Percentiles rank a stretch among this genome's conserved stretches.
phyloP scores from a whole-genome alignment of 2,888 invertebrate genomes.

The Cordilura impudica region DNA sequence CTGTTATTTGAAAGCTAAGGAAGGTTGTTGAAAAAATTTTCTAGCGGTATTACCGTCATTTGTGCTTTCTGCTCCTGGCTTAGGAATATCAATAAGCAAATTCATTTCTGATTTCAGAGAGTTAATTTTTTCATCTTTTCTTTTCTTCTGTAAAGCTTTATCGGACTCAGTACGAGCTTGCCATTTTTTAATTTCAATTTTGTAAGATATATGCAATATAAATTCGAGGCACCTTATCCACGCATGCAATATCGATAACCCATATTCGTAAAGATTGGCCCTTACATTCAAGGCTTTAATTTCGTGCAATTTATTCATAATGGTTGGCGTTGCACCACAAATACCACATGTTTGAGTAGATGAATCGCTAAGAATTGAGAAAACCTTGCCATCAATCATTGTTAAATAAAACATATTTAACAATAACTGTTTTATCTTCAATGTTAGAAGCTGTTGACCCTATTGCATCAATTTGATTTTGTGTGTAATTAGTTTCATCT shows the following conservation, averaged over 20 bases:
- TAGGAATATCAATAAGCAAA: too few species aligned
- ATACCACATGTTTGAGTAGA: constrained; percentile 1
- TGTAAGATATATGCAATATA: constrained; percentile 1
- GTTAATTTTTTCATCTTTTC: constrained; percentile 17
- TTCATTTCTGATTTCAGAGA: constrained; percentile 13
- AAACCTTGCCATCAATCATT: too few species aligned
- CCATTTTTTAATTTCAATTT: not conserved
- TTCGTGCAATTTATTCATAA: constrained; percentile 11
- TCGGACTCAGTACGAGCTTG: constrained; percentile 24
- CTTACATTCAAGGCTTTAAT: constrained; percentile 12
- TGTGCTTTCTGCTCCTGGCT: too few species aligned
- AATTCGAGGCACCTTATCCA: constrained; percentile 16
- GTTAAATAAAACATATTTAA: constrained; percentile 9
- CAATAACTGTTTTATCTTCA: constrained; percentile 1
- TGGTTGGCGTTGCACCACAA: constrained; percentile 18
- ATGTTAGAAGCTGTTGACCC: too few species aligned
- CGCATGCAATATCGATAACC: constrained; percentile 21
- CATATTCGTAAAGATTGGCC: constrained; percentile 14
- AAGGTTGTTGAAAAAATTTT: constrained; percentile 17
- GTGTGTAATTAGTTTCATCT: not conserved
- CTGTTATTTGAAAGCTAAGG: too few species aligned
- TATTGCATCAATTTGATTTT: not conserved
- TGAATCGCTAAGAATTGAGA: constrained; percentile 8
- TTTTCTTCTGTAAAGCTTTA: constrained; percentile 26
- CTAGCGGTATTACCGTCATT: too few species aligned